Percentiles rank a stretch among this genome's conserved stretches.
Conservation (phyloP, 1,140 invertebrate genomes). For the Lamellibrachia luymesi region DNA sequence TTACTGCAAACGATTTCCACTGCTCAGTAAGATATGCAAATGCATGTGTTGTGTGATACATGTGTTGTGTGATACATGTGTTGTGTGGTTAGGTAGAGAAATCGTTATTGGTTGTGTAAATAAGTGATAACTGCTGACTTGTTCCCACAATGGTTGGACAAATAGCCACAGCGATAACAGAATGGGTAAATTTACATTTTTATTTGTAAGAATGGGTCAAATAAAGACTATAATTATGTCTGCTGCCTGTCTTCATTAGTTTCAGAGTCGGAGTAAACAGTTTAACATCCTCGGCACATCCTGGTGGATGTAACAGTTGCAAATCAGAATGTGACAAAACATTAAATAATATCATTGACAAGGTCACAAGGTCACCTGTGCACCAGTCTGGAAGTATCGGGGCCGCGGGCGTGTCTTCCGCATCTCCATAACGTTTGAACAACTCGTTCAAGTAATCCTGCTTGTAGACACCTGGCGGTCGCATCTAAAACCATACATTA, state of each 20-base stretch:
- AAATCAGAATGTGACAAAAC: conserved; percentile 8
- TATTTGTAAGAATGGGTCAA: neutral
- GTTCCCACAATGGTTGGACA: no score
- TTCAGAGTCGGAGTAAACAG: neutral
- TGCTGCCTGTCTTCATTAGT: neutral
- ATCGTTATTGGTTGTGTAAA: no score
- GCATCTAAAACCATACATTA: conserved; percentile 33
- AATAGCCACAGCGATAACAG: no score
- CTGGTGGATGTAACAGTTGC: no score
- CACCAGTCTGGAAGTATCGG: conserved; percentile 83
- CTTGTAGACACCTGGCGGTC: conserved; percentile 72
- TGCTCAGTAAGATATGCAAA: no score
- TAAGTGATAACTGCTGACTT: no score
- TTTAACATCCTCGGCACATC: neutral
- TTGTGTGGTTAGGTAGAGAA: no score
- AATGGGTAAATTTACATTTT: no score
- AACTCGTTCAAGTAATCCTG: conserved; percentile 66
- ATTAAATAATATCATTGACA: neutral
- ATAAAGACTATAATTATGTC: neutral
- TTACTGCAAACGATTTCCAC: no score
- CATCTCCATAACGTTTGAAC: conserved; percentile 73
- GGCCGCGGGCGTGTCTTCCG: conserved; percentile 69
- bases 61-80: no score
- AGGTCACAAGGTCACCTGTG: conserved; percentile 58
- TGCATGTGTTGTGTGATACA: no score